Base-by-base conservation (phyloP, 2,113 vertebrate genomes). In the Corythornis cristatus region DNA sequence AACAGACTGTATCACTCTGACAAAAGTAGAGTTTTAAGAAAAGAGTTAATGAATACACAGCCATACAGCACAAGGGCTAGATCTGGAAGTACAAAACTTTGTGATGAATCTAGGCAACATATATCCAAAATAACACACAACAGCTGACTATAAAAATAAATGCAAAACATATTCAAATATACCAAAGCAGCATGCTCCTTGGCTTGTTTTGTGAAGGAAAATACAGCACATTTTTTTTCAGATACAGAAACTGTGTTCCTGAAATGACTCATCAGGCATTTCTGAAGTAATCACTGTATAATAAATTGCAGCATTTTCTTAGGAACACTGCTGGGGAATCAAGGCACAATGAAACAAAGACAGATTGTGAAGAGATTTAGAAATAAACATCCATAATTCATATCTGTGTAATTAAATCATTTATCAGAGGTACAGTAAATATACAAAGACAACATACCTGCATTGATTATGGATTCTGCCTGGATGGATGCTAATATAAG, bases 401-500 rank as follows among this genome's bases (percentile, higher is more conserved):
- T 42, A 88, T 80, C n/a, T 86, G 12, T 45, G 21, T 35, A 46
- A 70, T 83, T 48, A 62, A 80, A 65, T 45, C 54, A 65, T 2
- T 4, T 61, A 19, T 80, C 33, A 23, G 14, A 56, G 17, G 13
- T 54, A 84, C 7, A 23, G 58, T 28, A 90, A 84, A 89, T 83
- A 64, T 31, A 64, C 51, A 83, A 93, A 77, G 5, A 66, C 43
- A 45, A 95, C 95, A 86, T 96, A 99, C 99, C 98, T 99, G 98
- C 99, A 99, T 54, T 99, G 99, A 93, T 99, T 99, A 94, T 97
- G 97, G 90, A 99, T 98, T 98, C 99, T 99, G 6, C 98, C 98
- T 48, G 99, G 99, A 89, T 99, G 99, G 82, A 99, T 98, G 64
- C 98, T 99, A 88, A 99, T 99, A 92, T 99, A 99, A 5, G 99